Evolutionary conservation across 2,113 vertebrate species (phyloP), one percentile per base, ranked within the genome.

Genomic region (Shinisaurus crocodilurus): DNA sequence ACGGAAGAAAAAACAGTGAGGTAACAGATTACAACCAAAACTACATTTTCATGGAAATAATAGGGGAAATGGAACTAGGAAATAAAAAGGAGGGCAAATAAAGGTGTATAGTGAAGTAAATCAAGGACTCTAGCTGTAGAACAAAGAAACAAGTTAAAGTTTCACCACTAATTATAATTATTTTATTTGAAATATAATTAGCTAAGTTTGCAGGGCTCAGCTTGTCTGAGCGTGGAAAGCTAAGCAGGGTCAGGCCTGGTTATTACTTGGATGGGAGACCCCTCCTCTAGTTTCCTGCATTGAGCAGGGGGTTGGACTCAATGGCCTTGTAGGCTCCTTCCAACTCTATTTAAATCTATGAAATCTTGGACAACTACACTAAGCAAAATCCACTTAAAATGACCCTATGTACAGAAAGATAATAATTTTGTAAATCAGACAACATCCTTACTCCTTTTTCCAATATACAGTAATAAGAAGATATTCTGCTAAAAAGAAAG

Each of bases 11-110:
- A 57, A 70, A 79, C 15, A 74, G n/a, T 13, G n/a, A 65, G 23
- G 87, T 43, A 90, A 94, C 70, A 95, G 87, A 93, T 77, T 65
- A 95, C 67, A 92, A 82, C 25, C n/a, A 91, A 91, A 94, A 92
- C 40, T 69, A 88, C 57, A 91, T 93, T 93, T 95, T 86, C 83
- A 81, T 92, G 88, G 81, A 94, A 94, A 93, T 92, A 93, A 25
- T 84, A 18, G 37, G 8, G 91, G 13, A 90, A 81, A 74, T 45
- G 40, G 9, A 86, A 67, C 1, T 83, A 75, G 80, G 76, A 88
- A 2, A 5, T n/a, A 60, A 79, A 90, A 27, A 0, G 7, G 29
- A 85, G 65, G 25, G 0, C n/a, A 54, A 54, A 12, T 12, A 54
- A 54, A 54, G 54, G 54, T 54, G 7, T 54, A 54, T 54, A 54